A percentile compares a stretch with the other conserved stretches of the same genome.
These are phyloP conservation scores for Gymnocephalus cernua DNA, from an alignment of 2,113 vertebrate species.

Conservation along the genomic window DNA sequence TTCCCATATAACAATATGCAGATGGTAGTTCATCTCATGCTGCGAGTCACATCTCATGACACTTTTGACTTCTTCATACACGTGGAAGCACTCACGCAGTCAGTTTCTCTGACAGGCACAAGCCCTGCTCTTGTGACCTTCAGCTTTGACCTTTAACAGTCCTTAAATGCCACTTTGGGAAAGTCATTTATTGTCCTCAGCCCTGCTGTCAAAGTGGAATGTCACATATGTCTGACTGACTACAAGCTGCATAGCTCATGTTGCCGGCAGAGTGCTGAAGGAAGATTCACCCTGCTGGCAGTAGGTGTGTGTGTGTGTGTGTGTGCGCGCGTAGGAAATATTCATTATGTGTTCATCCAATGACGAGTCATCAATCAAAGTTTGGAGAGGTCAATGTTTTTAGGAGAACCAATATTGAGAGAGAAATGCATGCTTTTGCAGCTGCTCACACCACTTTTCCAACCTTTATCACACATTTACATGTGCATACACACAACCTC, in stretches of 20 bases:
- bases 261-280: constrained; percentile 19
- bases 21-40: not conserved
- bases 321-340: not conserved
- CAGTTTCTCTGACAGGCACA: constrained; percentile 41
- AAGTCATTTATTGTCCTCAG: constrained; percentile 68
- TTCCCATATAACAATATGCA: not conserved
- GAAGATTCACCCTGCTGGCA: constrained; percentile 19
- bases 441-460: constrained; percentile 6
- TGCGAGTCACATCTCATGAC: constrained; percentile 24
- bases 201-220: constrained; percentile 69
- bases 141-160: constrained; percentile 60
- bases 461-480: constrained; percentile 19
- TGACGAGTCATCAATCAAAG: constrained; percentile 39
- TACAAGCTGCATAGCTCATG: constrained; percentile 31
- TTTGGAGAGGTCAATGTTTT: constrained; percentile 23
- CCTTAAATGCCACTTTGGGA: constrained; percentile 72
- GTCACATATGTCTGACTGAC: constrained; percentile 62
- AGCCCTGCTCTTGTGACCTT: constrained; percentile 63
- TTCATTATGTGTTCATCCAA: constrained; percentile 13
- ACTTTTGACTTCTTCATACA: constrained; percentile 51
- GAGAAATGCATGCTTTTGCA: not conserved
- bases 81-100: constrained; percentile 34
- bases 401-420: constrained; percentile 2
- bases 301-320: not conserved
- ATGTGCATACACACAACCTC: constrained; percentile 1